Percentiles rank a stretch among this genome's conserved stretches.
These are phyloP conservation scores for Ethmia dodecea DNA, from an alignment of 2,888 invertebrate species.

Conservation along the genomic window DNA sequence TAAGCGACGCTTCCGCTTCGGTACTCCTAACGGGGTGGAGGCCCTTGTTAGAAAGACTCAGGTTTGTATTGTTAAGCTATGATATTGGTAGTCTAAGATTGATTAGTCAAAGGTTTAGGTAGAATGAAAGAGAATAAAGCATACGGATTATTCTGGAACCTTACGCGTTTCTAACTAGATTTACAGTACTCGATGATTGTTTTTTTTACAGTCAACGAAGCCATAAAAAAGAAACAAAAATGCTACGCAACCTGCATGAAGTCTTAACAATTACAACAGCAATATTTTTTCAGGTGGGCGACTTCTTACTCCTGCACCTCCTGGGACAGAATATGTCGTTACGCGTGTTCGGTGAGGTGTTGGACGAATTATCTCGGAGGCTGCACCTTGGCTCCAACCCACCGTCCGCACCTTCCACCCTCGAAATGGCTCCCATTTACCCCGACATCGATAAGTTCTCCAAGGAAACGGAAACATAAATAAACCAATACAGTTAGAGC, in stretches of 20 bases:
- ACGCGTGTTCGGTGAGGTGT: slow-evolving; percentile 86
- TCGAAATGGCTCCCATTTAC: slow-evolving; percentile 92
- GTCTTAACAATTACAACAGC: too few relatives aligned
- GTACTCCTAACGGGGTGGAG: slow-evolving; percentile 84
- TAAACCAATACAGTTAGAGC: slow-evolving; percentile 9
- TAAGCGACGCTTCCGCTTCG: slow-evolving; percentile 87
- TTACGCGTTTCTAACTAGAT: too few relatives aligned
- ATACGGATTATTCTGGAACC: background rate
- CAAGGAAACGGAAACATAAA: slow-evolving; percentile 91
- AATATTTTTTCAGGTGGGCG: slow-evolving; percentile 87
- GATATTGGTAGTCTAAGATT: too few relatives aligned
- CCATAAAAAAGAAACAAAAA: too few relatives aligned
- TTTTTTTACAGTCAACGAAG: too few relatives aligned
- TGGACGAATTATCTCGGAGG: slow-evolving; percentile 86
- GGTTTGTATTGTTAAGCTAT: too few relatives aligned
- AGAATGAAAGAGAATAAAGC: background rate
- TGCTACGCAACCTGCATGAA: too few relatives aligned
- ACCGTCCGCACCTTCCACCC: slow-evolving; percentile 91
- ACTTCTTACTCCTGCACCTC: slow-evolving; percentile 89
- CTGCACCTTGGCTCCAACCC: slow-evolving; percentile 85
- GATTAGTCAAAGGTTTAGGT: too few relatives aligned
- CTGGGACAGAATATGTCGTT: slow-evolving; percentile 92
- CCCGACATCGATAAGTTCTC: slow-evolving; percentile 87
- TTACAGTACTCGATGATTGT: too few relatives aligned
- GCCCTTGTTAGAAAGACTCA: slow-evolving; percentile 88